Evolutionary conservation across 2,113 vertebrate species (phyloP).

Genomic region (Meles meles): DNA sequence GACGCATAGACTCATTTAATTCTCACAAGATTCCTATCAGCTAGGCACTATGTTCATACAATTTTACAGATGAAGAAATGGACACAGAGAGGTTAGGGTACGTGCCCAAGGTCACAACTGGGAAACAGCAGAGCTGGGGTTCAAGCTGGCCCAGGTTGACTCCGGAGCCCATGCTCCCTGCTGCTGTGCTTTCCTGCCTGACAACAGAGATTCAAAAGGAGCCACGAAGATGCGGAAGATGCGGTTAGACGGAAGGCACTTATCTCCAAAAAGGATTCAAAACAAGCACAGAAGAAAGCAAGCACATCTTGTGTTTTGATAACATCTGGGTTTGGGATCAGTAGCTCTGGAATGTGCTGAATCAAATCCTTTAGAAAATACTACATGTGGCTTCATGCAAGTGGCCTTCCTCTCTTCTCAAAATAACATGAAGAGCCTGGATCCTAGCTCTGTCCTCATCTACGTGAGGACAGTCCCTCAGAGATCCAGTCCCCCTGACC

Average conservation of each 20-base stretch:
- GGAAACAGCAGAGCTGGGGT: neutral
- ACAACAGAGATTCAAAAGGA: neutral
- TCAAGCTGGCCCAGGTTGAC: neutral
- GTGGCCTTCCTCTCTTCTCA: neutral
- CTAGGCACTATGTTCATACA: neutral
- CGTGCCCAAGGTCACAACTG: neutral
- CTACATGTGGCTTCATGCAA: neutral
- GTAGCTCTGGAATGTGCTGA: neutral
- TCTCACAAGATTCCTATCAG: neutral
- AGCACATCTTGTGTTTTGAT: neutral
- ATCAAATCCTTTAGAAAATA: neutral
- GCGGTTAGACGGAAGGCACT: neutral
- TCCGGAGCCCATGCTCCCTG: accelerated
- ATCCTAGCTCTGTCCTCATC: neutral
- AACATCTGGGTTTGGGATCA: neutral
- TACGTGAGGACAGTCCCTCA: neutral
- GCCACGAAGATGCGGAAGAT: neutral
- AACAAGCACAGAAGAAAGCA: neutral
- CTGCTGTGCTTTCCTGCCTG: neutral
- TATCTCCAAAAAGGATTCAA: neutral
- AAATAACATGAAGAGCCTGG: neutral
- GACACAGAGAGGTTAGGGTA: neutral
- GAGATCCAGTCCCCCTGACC: neutral
- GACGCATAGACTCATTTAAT: neutral
- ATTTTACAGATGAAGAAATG: neutral